Evolutionary conservation across 2,113 vertebrate species (phyloP), one percentile per base, ranked within the genome.

Genomic region (Orcinus orca): DNA sequence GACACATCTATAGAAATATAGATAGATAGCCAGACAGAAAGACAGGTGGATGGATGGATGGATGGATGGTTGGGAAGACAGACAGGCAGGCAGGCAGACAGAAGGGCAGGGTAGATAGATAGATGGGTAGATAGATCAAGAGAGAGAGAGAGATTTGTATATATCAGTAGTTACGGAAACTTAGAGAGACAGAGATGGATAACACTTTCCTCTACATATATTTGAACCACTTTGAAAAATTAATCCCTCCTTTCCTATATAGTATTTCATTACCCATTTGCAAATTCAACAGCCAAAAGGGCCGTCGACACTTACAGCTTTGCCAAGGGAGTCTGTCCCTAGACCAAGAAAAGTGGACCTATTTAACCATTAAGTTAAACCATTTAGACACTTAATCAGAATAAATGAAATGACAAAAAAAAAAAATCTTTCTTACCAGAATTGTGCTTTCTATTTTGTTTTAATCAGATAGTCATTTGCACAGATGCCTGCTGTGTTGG

Each of bases 401-500:
- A 76, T 68, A 62, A 60, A n/a, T 18, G 12, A 26, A 53, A 74
- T 2, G 18, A 67, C 6, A 20, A 76, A 20, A 76, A 38, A 21
- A 71, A 85, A 33, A 6, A 5, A 20, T 25, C 1, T 83, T 70
- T 55, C 50, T 44, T 5, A n/a, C 50, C 65, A 87, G 50, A 74
- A 60, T 13, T 1, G 2, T 26, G 12, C 14, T 8, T 71, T 85
- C 8, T 21, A 3, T 74, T 47, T 85, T 79, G 63, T 44, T 74
- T 67, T 6, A 53, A 13, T 86, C 31, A 58, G 21, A 31, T 9
- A 38, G 6, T 85, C 89, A 63, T 55, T 65, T 31, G 18, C 5
- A 63, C 15, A 0, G 6, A 18, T 3, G 1, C 58, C 26, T 17
- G 4, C 31, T 17, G 25, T 31, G 20, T 4, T 20, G 36, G 12